Percentiles rank a stretch among this genome's conserved stretches.
Conservation (phyloP, 2,113 vertebrate genomes). For the Otus sunia region DNA sequence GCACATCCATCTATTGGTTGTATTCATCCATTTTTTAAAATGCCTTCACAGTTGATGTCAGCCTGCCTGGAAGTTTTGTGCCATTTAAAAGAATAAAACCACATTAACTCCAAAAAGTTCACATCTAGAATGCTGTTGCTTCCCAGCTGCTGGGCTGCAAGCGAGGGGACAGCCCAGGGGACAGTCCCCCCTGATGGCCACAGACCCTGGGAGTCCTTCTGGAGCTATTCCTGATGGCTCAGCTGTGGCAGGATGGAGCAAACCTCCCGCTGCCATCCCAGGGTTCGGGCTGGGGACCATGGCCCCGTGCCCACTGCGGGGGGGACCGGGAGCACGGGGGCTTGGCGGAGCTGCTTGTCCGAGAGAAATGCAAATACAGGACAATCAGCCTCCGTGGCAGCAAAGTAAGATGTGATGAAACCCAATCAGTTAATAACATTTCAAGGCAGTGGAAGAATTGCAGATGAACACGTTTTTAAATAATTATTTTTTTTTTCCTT, state of each 20-base stretch:
- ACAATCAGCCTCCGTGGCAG: conserved; percentile 7
- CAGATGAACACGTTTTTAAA: neutral
- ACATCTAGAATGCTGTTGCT: neutral
- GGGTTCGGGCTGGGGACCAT: neutral
- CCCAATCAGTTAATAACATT: conserved; percentile 56
- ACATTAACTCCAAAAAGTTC: neutral
- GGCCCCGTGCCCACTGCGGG: neutral
- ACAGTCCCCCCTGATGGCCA: accelerated
- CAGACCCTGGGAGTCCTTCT: accelerated
- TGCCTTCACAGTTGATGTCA: neutral
- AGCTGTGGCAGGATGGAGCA: accelerated
- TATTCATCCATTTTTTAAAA: neutral
- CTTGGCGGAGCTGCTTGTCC: neutral
- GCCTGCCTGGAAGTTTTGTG: neutral
- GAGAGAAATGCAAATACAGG: conserved; percentile 13
- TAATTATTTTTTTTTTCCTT: neutral
- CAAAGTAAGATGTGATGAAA: conserved; percentile 10
- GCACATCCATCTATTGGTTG: neutral
- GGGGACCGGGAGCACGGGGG: neutral
- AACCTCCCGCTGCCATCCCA: neutral
- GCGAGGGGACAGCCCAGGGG: accelerated
- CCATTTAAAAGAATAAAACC: neutral
- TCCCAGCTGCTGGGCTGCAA: neutral
- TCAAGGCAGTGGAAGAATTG: conserved; percentile 1
- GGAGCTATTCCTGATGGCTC: accelerated